Percentiles rank a stretch among this genome's conserved stretches.
Evolutionary conservation across 2,888 invertebrate genomes (phyloP).

Genomic region (Pristionchus maxplancki): DNA sequence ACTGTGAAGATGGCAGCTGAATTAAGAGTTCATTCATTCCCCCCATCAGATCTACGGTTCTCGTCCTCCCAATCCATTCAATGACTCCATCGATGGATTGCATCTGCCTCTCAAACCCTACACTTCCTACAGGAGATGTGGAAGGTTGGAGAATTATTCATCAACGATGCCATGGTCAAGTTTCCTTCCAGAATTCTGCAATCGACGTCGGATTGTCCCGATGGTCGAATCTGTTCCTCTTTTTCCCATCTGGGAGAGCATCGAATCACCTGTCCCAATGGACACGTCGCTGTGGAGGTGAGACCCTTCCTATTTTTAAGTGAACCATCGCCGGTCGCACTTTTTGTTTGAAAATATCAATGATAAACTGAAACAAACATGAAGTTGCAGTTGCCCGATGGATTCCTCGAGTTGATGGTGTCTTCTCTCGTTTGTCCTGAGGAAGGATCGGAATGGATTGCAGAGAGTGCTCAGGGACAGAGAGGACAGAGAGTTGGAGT

Average conservation of each 20-base stretch:
- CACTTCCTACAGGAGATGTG: slow-evolving; percentile 35
- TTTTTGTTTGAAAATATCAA: neutral
- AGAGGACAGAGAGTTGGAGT: slow-evolving; percentile 25
- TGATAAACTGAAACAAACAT: too few species aligned
- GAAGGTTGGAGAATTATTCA: neutral
- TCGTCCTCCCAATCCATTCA: slow-evolving; percentile 39
- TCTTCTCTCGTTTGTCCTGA: slow-evolving; percentile 40
- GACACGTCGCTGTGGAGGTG: slow-evolving; percentile 46
- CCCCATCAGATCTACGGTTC: neutral
- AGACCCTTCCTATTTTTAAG: neutral
- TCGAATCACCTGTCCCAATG: slow-evolving; percentile 43
- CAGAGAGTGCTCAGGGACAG: neutral
- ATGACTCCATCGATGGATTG: neutral
- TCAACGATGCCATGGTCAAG: neutral
- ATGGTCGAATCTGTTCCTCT: slow-evolving; percentile 44
- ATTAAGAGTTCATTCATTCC: neutral
- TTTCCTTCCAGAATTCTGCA: neutral
- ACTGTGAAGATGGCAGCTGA: too few species aligned
- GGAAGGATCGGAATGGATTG: slow-evolving; percentile 35
- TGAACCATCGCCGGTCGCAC: neutral
- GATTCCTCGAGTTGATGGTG: slow-evolving; percentile 46
- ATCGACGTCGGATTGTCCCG: slow-evolving; percentile 42
- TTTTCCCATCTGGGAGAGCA: slow-evolving; percentile 35
- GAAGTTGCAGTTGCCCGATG: slow-evolving; percentile 6
- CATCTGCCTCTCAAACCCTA: slow-evolving; percentile 7